Evolutionary conservation across 2,797 vertebrate species (phyloP).

Genomic region (Lagodon rhomboides): DNA sequence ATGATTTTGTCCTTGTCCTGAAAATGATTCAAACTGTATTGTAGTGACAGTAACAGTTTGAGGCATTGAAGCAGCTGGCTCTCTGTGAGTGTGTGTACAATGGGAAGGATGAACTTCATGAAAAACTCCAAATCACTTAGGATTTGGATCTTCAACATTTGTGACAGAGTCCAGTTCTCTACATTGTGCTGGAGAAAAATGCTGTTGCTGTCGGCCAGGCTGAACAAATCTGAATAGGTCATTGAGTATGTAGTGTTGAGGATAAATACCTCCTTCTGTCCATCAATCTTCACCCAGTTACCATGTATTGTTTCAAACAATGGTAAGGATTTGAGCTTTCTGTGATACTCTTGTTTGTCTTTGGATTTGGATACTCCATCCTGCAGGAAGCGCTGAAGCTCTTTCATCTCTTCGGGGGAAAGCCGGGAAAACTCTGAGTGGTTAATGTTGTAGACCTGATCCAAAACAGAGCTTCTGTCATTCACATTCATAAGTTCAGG

Average conservation of each 20-base stretch:
- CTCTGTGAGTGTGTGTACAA: conserved; percentile 62
- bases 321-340: conserved; percentile 80
- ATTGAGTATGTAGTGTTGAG: conserved; percentile 37
- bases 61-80: conserved; percentile 67
- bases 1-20: conserved; percentile 36
- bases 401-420: conserved; percentile 40
- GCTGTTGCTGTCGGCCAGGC: conserved; percentile 20
- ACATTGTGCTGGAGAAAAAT: conserved; percentile 68
- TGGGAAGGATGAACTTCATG: conserved; percentile 78
- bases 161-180: conserved; percentile 22
- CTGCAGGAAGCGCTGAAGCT: conserved; percentile 72
- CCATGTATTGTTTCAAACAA: conserved; percentile 81
- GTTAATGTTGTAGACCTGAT: conserved; percentile 58
- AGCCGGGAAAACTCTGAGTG: conserved; percentile 71
- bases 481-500: conserved; percentile 69
- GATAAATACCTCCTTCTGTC: conserved; percentile 55
- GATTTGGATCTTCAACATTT: conserved; percentile 51
- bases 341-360: conserved; percentile 41
- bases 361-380: conserved; percentile 60
- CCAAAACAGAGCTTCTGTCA: conserved; percentile 72
- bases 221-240: conserved; percentile 68
- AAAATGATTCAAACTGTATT: accelerated
- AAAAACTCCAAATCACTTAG: conserved; percentile 78
- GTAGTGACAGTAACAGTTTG: conserved; percentile 69
- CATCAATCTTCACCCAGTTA: conserved; percentile 70